Evolutionary conservation across 2,797 vertebrate species (phyloP), one percentile per base, ranked within the genome.

Genomic region (Brachyrhaphis roseni): DNA sequence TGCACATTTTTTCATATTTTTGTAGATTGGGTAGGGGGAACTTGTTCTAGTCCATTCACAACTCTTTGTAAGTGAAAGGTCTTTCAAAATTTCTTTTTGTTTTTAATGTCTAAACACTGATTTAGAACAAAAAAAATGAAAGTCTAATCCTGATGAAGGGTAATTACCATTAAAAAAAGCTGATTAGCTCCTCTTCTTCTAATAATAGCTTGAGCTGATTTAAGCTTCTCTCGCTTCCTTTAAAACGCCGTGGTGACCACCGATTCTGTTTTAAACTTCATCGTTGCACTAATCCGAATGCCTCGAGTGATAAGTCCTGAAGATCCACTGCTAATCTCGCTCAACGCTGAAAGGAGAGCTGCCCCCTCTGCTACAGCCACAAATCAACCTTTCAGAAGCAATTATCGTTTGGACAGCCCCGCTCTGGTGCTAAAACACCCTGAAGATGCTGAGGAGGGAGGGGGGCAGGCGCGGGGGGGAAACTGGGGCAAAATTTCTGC

Each of bases 321-420:
- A 96, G 96, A 97, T 97, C 95, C 92, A 85, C 89, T 0, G 91
- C 94, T 97, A 96, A 97, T 97, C 96, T 95, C 91, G 89, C 93
- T 94, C 90, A 95, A 93, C 95, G 94, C 95, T 95, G 91, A 95
- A 90, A 91, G 88, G 80, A 93, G 90, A 91, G 88, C 92, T 95
- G 85, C 91, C 91, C 96, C 93, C 82, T 87, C 78, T 94, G 92
- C 94, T 95, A 92, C 90, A 96, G 96, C 93, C 95, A 93, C 94
- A 87, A 94, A 96, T 96, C 94, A 96, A 92, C 95, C 93, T 96
- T 95, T 97, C 95, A 96, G 92, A 96, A 93, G 84, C 90, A 91
- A 95, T 96, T 95, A 96, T 93, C 91, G 94, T 96, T 95, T 95
- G 94, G 91, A 96, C 92, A 96, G 93, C 88, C 95, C 90, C 75